Evolutionary conservation across 1,140 invertebrate species (phyloP).

Genomic region (Neuroterus valhalla): DNA sequence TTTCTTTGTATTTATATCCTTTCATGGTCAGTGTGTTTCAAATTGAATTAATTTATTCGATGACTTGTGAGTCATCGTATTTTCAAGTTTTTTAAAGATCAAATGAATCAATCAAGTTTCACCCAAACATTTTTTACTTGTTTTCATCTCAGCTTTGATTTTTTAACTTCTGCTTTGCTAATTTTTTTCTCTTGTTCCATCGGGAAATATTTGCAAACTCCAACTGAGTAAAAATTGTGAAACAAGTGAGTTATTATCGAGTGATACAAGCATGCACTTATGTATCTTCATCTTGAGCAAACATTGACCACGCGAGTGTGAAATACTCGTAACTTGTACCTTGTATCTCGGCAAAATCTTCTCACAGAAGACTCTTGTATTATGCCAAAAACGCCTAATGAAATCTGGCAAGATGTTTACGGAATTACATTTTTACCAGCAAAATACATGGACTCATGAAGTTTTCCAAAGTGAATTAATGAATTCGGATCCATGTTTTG

Average conservation of each 20-base stretch:
- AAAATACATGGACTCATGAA: not conserved
- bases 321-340: not conserved
- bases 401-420: no score
- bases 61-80: no score
- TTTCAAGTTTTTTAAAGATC: no score
- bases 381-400: not conserved
- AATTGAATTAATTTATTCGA: not conserved
- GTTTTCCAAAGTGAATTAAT: no score
- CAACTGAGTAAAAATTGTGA: not conserved
- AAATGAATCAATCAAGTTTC: no score
- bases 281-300: conserved; percentile 8
- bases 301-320: conserved; percentile 3
- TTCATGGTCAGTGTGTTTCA: not conserved
- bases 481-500: no score
- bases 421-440: no score
- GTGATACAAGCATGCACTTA: not conserved
- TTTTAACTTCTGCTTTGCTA: no score
- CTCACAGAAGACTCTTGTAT: not conserved
- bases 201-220: not conserved
- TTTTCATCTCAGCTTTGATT: no score
- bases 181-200: no score
- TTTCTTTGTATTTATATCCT: not conserved
- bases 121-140: no score
- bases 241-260: conserved; percentile 12
- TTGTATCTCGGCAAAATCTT: not conserved